Percentiles rank a stretch among this genome's conserved stretches.
Conservation (phyloP, 2,888 invertebrate species). For the Nebria brevicollis region DNA sequence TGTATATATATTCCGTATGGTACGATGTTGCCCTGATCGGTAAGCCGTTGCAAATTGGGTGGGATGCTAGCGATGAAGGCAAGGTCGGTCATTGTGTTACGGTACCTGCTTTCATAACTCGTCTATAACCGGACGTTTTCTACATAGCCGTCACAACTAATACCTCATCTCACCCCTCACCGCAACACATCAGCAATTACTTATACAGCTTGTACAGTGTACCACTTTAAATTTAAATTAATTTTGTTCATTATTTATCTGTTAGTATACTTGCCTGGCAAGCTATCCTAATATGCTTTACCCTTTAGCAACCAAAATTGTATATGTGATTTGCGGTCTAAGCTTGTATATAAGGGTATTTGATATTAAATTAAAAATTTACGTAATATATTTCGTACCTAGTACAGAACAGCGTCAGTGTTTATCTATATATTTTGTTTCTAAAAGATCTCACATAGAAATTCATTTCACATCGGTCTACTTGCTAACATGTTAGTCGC, state of each 20-base stretch:
- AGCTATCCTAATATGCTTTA: neutral
- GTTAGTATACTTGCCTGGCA: neutral
- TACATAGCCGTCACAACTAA: constrained; percentile 6
- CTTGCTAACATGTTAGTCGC: too few relatives aligned
- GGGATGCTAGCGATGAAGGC: constrained; percentile 25
- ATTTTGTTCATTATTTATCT: neutral
- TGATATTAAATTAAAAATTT: too few relatives aligned
- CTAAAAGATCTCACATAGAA: too few relatives aligned
- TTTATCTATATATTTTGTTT: too few relatives aligned
- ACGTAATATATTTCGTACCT: too few relatives aligned
- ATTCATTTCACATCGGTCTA: too few relatives aligned
- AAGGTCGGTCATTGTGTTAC: constrained; percentile 42
- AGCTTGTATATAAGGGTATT: too few relatives aligned
- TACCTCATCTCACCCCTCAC: neutral
- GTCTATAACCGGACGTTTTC: constrained; percentile 7
- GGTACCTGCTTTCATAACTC: constrained; percentile 29
- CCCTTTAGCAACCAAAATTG: neutral
- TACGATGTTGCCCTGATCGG: neutral
- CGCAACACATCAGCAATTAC: neutral
- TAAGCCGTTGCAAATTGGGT: constrained; percentile 22
- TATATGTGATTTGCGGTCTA: too few relatives aligned
- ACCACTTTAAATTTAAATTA: neutral
- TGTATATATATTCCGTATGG: neutral
- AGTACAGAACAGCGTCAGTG: too few relatives aligned
- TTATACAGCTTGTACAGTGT: neutral